phyloP scores from a whole-genome alignment of 2,888 invertebrate species.

The Microctonus brassicae region DNA sequence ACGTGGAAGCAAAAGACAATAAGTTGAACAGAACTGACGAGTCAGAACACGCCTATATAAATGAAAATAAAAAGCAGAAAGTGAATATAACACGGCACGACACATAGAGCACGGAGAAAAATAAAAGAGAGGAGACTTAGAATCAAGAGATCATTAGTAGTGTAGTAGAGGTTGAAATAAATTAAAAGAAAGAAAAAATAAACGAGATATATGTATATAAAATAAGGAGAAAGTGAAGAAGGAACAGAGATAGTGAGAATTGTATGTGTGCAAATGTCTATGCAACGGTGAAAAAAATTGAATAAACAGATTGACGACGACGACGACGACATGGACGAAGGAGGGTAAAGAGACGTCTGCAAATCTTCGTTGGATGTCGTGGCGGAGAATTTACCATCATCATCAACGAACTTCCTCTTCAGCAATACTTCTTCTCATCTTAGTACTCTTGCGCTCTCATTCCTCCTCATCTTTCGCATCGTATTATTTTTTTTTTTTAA shows the following conservation, averaged over 20 bases:
- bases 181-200: constrained; percentile 36
- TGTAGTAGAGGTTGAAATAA: background rate
- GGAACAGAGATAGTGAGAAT: constrained; percentile 28
- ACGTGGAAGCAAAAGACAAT: constrained; percentile 27
- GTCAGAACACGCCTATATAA: background rate
- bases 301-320: constrained; percentile 30
- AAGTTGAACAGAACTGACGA: constrained; percentile 31
- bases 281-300: constrained; percentile 19
- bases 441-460: background rate
- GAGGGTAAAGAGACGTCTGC: constrained; percentile 1
- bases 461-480: constrained; percentile 17
- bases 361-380: constrained; percentile 39
- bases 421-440: constrained; percentile 13
- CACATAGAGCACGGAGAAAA: background rate
- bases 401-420: constrained; percentile 36
- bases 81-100: constrained; percentile 36
- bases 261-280: background rate
- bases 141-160: background rate
- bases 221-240: background rate
- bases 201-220: constrained; percentile 37
- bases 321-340: background rate
- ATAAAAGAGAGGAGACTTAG: background rate
- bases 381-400: constrained; percentile 43
- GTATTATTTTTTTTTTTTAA: constrained; percentile 35
- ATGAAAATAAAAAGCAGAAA: background rate